Percentiles rank a stretch among this genome's conserved stretches.
Evolutionary conservation across 2,113 vertebrate genomes (phyloP).

Genomic region (Emydura subglobosa): DNA sequence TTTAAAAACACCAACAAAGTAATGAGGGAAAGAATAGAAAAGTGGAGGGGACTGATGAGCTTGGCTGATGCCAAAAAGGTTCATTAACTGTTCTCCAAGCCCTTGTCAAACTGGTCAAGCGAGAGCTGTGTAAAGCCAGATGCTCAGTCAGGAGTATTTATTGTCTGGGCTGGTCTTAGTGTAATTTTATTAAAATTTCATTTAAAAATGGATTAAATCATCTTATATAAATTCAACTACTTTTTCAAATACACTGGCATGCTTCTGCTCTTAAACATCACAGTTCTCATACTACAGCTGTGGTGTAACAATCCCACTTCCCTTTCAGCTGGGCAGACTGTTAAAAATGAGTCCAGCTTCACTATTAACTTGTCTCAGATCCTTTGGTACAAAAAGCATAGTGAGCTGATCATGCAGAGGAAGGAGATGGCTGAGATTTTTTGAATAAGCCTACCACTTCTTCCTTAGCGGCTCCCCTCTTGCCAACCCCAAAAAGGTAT

Average conservation of each 20-base stretch:
- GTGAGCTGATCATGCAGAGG: background rate
- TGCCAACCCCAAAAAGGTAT: background rate
- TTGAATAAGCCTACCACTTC: background rate
- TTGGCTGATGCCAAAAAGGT: background rate
- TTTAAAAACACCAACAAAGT: background rate
- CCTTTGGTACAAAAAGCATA: background rate
- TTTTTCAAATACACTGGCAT: background rate
- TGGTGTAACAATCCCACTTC: background rate
- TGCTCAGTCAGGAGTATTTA: background rate
- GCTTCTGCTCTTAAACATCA: background rate
- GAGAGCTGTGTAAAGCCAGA: background rate
- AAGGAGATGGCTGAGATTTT: background rate
- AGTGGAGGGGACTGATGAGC: background rate
- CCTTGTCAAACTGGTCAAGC: background rate
- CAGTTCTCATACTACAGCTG: background rate
- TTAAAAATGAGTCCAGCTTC: background rate
- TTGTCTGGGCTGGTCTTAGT: background rate
- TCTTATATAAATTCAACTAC: too few species aligned
- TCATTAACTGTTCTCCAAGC: background rate
- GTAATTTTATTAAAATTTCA: too few species aligned
- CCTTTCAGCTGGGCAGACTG: background rate
- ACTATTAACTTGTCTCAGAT: background rate
- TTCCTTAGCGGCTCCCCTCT: background rate
- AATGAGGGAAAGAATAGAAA: background rate
- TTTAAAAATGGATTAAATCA: too few species aligned